Base-by-base conservation (phyloP, 2,113 vertebrate genomes). In the Actinemys pallida region DNA sequence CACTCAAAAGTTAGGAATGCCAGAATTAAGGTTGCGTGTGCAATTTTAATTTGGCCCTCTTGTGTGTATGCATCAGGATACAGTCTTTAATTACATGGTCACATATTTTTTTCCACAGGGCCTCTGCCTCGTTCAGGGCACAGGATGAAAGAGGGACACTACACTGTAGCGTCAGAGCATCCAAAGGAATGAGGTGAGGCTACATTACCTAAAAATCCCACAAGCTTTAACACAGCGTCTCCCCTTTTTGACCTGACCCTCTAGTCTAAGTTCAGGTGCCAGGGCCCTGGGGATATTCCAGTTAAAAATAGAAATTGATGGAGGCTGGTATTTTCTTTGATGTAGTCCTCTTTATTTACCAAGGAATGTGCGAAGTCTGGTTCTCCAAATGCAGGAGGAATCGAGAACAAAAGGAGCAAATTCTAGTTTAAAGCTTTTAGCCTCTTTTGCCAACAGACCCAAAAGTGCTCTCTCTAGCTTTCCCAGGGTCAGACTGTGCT, bases 151-250 rank as follows among this genome's bases (percentile, higher is more conserved):
- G 49, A 54, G n/a, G 57, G 39, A 9, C 16, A 3, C 69, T n/a
- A 3, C 12, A 2, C 16, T 52, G 31, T 1, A 56, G 19, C 59
- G 31, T 24, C 24, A 27, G 27, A 72, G 39, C 69, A 1, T 81
- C 45, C 54, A 27, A 81, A 86, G 84, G 22, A 14, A 17, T 49
- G 7, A 31, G 47, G 59, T 29, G 3, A 81, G 69, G 49, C 25
- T 0, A 0, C 57, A n/a, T 53, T 39, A 0, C 16, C 2, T 81
- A 20, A 4, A 56, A 56, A 81, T 81, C 76, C 65, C 3, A 57
- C 19, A 9, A 49, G 57, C 24, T 12, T 52, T 93, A 17, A 12
- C 1, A 65, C 84, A 62, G 29, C 4, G 10, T 31, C 12, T 2
- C 27, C 31, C 59, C 59, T 62, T 62, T 62, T 31, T 62, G 59